These are phyloP conservation scores for Poecile atricapillus DNA, from an alignment of 2,113 vertebrate genomes.

Conservation along the genomic window DNA sequence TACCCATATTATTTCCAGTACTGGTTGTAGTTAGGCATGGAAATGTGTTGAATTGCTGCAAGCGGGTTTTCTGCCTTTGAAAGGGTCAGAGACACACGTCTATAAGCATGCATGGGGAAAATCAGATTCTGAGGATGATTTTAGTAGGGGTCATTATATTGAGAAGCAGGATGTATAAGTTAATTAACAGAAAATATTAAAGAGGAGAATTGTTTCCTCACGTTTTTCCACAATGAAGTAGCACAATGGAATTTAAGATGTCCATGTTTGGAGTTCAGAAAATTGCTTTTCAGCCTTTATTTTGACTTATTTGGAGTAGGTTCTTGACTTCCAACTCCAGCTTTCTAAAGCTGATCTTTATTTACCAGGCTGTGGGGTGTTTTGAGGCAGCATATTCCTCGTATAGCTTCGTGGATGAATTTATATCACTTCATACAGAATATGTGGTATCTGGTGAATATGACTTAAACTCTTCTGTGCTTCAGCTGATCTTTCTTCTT, in stretches of 20 bases:
- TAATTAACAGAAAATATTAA: background rate
- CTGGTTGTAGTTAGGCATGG: background rate
- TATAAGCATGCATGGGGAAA: background rate
- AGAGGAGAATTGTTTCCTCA: background rate
- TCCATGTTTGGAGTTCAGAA: background rate
- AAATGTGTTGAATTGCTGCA: background rate
- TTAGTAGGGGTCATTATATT: background rate
- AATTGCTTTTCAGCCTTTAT: background rate
- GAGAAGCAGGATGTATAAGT: background rate
- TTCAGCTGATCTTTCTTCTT: background rate
- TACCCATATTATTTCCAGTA: background rate
- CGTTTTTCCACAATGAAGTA: background rate
- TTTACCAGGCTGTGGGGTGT: background rate
- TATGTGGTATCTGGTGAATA: background rate
- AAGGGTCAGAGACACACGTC: fast-evolving
- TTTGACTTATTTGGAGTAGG: background rate
- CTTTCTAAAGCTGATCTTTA: background rate
- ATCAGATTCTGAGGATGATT: background rate
- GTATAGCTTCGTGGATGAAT: background rate
- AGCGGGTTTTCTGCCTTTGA: background rate
- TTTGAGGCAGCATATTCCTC: background rate
- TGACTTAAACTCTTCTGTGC: background rate
- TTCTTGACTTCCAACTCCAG: background rate
- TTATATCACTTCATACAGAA: background rate
- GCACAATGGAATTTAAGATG: background rate